Evolutionary conservation across 2,797 vertebrate species (phyloP).

Genomic region (Rhyacichthys aspro): DNA sequence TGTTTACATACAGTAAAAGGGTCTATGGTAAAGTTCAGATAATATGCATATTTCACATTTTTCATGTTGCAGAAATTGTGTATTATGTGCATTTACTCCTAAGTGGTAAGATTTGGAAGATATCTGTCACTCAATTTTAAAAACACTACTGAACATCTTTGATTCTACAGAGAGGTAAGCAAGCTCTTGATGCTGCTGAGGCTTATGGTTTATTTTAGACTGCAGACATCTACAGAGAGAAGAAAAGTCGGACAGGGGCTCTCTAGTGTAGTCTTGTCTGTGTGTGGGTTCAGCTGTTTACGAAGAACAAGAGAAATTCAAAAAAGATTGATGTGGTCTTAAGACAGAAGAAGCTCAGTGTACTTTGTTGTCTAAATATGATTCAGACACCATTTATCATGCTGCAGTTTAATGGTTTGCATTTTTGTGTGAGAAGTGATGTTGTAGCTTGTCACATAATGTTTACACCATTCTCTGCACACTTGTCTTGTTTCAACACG

Average conservation of each 20-base stretch:
- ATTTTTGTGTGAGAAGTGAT: too few relatives aligned
- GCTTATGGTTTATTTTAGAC: conserved; percentile 48
- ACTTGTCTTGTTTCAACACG: conserved; percentile 33
- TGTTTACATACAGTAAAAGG: too few relatives aligned
- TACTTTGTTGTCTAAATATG: too few relatives aligned
- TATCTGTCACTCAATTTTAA: too few relatives aligned
- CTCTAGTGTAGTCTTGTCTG: conserved; percentile 14
- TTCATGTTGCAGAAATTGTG: too few relatives aligned
- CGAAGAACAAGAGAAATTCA: conserved; percentile 19
- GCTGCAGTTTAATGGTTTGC: too few relatives aligned
- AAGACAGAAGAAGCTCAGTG: conserved; percentile 2
- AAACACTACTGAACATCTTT: too few relatives aligned
- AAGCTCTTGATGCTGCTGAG: conserved; percentile 11
- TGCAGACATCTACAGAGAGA: background rate
- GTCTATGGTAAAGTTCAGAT: too few relatives aligned
- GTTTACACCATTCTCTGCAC: conserved; percentile 32
- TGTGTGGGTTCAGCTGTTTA: conserved; percentile 50
- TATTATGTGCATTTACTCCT: too few relatives aligned
- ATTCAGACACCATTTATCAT: too few relatives aligned
- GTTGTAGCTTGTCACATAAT: conserved; percentile 33
- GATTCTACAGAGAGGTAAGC: background rate
- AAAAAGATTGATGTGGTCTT: conserved; percentile 35
- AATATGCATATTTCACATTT: too few relatives aligned
- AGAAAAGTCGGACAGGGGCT: conserved; percentile 12
- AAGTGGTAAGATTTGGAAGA: too few relatives aligned